Percentiles rank a stretch among this genome's conserved stretches.
These are phyloP conservation scores for Tricholaema leucomelas DNA, from an alignment of 2,113 vertebrate species.

Conservation along the genomic window DNA sequence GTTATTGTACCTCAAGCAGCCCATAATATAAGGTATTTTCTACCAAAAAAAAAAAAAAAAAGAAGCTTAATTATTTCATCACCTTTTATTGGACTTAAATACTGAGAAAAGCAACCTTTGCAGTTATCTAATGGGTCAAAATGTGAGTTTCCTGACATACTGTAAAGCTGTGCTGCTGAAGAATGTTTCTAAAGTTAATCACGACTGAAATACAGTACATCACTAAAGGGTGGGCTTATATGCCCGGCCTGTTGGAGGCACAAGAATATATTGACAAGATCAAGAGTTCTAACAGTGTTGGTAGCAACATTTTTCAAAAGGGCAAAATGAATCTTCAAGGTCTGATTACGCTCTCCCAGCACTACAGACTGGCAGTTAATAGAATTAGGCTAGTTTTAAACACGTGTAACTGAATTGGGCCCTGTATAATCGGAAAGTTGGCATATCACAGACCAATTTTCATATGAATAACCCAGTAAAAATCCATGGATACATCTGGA, in stretches of 20 bases:
- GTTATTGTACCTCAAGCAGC: not conserved
- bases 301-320: not conserved
- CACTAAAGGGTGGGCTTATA: not conserved
- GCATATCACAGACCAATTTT: not conserved
- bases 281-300: not conserved
- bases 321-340: not conserved
- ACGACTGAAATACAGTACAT: not conserved
- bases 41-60: not conserved
- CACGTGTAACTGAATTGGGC: constrained; percentile 41
- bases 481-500: constrained; percentile 30
- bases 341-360: constrained; percentile 20
- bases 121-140: not conserved
- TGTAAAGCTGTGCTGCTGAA: not conserved
- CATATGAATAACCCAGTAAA: not conserved
- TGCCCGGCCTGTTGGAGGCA: not conserved
- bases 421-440: not conserved
- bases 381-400: constrained; percentile 21
- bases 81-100: not conserved
- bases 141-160: not conserved
- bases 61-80: not conserved
- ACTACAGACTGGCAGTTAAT: constrained; percentile 31
- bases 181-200: not conserved
- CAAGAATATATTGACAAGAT: not conserved
- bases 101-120: not conserved
- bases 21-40: not conserved